These are phyloP conservation scores for Poeciliopsis prolifica DNA, from an alignment of 2,113 vertebrate genomes.

Conservation along the genomic window DNA sequence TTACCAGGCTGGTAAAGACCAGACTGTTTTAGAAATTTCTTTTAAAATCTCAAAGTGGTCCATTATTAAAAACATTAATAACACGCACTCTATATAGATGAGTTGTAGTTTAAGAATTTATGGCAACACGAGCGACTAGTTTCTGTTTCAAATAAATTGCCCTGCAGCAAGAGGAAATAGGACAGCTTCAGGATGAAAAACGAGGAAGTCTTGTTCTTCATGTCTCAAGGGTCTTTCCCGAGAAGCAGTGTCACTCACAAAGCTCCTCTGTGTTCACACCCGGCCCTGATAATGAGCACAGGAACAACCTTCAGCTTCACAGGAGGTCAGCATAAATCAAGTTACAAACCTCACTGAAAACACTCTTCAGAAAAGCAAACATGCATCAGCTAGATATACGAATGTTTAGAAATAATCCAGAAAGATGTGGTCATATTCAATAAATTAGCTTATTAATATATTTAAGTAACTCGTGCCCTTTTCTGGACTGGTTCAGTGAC, in stretches of 20 bases:
- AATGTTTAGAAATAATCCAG: no score
- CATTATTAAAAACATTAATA: background rate
- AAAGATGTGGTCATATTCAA: no score
- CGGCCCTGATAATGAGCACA: conserved; percentile 23
- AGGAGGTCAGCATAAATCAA: conserved; percentile 44
- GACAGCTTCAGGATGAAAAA: conserved; percentile 37
- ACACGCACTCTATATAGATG: background rate
- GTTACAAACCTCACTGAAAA: conserved; percentile 27
- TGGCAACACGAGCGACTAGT: conserved; percentile 1
- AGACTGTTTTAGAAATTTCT: background rate
- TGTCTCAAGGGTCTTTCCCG: conserved; percentile 69
- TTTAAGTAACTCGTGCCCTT: no score
- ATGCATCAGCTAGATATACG: background rate
- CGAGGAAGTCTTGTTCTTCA: conserved; percentile 69
- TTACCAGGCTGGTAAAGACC: no score
- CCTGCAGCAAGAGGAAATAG: conserved; percentile 26
- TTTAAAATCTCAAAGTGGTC: background rate
- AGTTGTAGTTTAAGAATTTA: conserved; percentile 19
- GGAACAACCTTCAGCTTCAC: conserved; percentile 35
- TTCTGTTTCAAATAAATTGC: conserved; percentile 16
- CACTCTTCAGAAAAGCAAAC: conserved; percentile 38
- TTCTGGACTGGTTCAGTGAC: no score
- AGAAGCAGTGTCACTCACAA: conserved; percentile 45
- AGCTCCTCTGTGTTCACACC: conserved; percentile 41
- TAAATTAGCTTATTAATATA: no score